Evolutionary conservation across 1,140 invertebrate species (phyloP), one percentile per base, ranked within the genome.

Genomic region (Drosophila parvula): DNA sequence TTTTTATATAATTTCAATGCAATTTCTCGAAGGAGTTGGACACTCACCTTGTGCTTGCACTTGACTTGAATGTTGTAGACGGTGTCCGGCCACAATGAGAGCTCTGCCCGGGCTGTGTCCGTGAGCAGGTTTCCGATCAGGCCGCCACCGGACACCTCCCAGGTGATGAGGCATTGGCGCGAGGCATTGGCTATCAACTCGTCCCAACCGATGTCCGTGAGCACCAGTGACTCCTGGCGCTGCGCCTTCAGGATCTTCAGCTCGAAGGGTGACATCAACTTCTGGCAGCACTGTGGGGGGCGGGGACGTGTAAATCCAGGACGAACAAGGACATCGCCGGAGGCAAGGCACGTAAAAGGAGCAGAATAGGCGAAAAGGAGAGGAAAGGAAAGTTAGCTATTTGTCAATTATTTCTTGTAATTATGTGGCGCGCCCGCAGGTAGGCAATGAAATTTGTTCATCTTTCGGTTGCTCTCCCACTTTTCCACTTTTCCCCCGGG

Each of bases 51-150:
- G 50, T 92, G 88, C 73, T 92, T 92, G 65, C 91, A 92, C 53
- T 90, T 92, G 30, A 96, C 96, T 93, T 96, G 95, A 71, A 97
- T 95, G 84, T 96, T 95, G 91, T 96, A 96, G 62, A 96, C 93
- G 14, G 96, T 96, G 79, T 96, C 95, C 12, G 96, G 96, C 96
- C 96, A 96, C 27, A 97, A 90, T 27, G 96, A 96, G 43, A 97
- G 92, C 43, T 95, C 96, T 32, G 96, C 96, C 69, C 94, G 94
- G 41, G 95, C 96, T 1, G 96, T 95, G 81, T 96, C 95, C 28
- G 96, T 96, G 80, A 96, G 95, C n/a, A 96, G 93, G 92, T 96
- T 96, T 51, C 96, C 96, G 91, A 96, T 96, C n/a, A 97, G 93
- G 36, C 96, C 96, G 48, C 96, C 96, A 45, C 96, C 96, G 78